Percentiles rank a stretch among this genome's conserved stretches.
Evolutionary conservation across 2,113 vertebrate genomes (phyloP).

Genomic region (Agapornis roseicollis): DNA sequence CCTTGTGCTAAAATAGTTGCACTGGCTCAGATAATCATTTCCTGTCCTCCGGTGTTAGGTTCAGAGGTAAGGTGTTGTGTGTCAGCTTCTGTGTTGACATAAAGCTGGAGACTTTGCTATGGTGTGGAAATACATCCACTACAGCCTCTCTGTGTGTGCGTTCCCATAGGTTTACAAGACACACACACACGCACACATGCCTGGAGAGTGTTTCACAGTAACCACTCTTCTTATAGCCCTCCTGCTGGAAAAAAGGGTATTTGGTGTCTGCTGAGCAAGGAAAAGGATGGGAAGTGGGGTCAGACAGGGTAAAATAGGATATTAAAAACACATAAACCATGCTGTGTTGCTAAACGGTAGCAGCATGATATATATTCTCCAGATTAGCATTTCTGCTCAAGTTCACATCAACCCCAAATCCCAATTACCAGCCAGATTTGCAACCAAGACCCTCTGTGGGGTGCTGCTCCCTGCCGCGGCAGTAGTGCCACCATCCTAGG

Average conservation of each 20-base stretch:
- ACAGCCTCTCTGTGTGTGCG: background rate
- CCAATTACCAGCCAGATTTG: conserved; percentile 41
- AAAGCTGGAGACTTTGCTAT: conserved; percentile 17
- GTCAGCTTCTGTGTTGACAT: conserved; percentile 32
- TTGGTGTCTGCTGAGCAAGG: conserved; percentile 68
- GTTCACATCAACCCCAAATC: conserved; percentile 48
- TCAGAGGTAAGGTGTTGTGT: conserved; percentile 46
- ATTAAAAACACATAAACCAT: conserved; percentile 72
- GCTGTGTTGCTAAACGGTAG: conserved; percentile 70
- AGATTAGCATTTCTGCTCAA: conserved; percentile 63
- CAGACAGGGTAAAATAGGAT: conserved; percentile 71
- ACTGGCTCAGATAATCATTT: conserved; percentile 27
- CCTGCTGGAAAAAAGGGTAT: conserved; percentile 43
- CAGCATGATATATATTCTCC: conserved; percentile 61
- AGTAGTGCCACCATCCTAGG: background rate
- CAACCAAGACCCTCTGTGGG: background rate
- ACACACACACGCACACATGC: background rate
- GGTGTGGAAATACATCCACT: conserved; percentile 2
- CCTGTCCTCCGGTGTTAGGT: conserved; percentile 53
- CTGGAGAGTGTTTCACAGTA: background rate
- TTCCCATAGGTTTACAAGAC: background rate
- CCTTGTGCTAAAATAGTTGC: background rate
- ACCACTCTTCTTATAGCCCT: conserved; percentile 10
- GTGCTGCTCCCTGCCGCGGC: background rate
- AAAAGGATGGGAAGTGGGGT: conserved; percentile 52